Base-by-base conservation (phyloP, 1,140 invertebrate genomes). In the Drosophila ficusphila region DNA sequence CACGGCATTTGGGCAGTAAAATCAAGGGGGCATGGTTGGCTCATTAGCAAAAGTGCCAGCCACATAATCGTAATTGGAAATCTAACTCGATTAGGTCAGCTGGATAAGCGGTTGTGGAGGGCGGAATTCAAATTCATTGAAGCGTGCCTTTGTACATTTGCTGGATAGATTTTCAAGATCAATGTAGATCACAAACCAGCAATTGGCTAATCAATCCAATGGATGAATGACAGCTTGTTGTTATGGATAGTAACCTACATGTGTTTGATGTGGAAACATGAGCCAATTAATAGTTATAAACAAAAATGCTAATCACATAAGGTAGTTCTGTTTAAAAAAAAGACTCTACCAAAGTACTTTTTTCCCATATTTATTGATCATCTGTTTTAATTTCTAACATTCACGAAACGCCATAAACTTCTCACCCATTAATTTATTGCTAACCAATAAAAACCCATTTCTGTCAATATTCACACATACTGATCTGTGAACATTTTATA, bases 41-140 rank as follows among this genome's bases (percentile, higher is more conserved):
- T 85, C 67, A 86, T 85, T 86, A 85, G 81, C 76, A 72, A 79
- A 70, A 62, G 51, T 77, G 78, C 44, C 73, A 73, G 74, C 48
- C 68, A 46, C 64, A 51, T 77, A 83, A 81, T 88, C 73, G 62
- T 62, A 86, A 86, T 86, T 76, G 62, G 57, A 88, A 86, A 86
- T 86, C 76, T 67, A 86, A 67, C 54, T 57, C 25, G 82, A 70
- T 77, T 81, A 74, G 82, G 68, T 88, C 82, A 85, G 70, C 49
- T 27, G 5, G 25, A 33, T 60, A 33, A 38, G 14, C 25, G 21
- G 12, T 14, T n/a, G 12, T 9, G 21, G 25, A 8, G 25, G 25
- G 29, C 19, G 42, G 27, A 33, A 41, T 36, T 34, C 12, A 51
- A 60, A 72, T 41, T 23, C 71, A 85, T 56, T 85, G 65, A 69